Evolutionary conservation across 2,888 invertebrate species (phyloP).

Genomic region (Hirtodrosophila trivittata): DNA sequence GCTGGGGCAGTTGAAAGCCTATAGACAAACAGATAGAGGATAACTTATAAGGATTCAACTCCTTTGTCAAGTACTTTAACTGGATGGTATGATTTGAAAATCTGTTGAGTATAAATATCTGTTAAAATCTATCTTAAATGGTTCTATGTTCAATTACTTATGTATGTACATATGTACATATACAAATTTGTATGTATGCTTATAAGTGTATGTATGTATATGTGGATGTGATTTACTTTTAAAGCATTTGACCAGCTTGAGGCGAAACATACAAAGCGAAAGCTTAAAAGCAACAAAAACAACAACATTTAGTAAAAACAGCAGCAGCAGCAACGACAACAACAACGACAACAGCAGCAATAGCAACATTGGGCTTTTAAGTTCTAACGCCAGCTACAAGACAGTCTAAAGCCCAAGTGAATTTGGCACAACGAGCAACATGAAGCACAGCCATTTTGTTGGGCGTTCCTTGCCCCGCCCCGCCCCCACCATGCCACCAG

Average conservation of each 20-base stretch:
- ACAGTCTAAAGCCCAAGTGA: slow-evolving; percentile 62
- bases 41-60: too few species aligned
- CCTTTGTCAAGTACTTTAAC: too few species aligned
- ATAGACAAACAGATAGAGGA: too few species aligned
- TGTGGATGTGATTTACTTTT: slow-evolving; percentile 14
- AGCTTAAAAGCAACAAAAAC: slow-evolving; percentile 49
- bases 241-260: slow-evolving; percentile 41
- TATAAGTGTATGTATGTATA: not conserved
- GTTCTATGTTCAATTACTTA: slow-evolving; percentile 20
- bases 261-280: slow-evolving; percentile 28
- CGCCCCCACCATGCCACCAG: not conserved
- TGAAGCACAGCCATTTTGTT: slow-evolving; percentile 55
- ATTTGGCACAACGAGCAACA: slow-evolving; percentile 49
- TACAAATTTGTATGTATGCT: not conserved
- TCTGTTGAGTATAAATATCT: not conserved
- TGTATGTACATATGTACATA: not conserved
- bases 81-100: not conserved
- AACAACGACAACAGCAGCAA: slow-evolving; percentile 9
- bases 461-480: slow-evolving; percentile 19
- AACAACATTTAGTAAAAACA: slow-evolving; percentile 20
- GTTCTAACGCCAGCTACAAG: slow-evolving; percentile 64
- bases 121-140: not conserved
- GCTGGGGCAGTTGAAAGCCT: too few species aligned
- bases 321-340: slow-evolving; percentile 19
- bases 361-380: slow-evolving; percentile 55